These are phyloP conservation scores for Micromys minutus DNA, from an alignment of 2,113 vertebrate species.

Conservation along the genomic window DNA sequence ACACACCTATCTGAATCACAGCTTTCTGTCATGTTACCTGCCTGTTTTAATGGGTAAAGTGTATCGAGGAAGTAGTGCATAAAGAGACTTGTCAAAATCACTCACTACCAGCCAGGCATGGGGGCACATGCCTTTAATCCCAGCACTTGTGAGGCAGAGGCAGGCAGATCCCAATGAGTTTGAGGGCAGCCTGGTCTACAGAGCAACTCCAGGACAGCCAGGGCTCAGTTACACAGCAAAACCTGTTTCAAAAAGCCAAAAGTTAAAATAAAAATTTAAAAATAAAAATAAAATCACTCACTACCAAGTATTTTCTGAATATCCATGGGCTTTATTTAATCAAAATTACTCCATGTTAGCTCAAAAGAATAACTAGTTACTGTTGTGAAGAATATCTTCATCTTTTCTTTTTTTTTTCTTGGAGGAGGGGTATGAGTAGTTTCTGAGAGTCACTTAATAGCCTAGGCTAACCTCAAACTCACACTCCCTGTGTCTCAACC, in stretches of 20 bases:
- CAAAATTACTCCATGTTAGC: neutral
- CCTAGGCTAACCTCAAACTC: neutral
- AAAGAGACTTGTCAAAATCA: neutral
- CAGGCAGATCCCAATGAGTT: too few species aligned
- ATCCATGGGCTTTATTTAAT: slow-evolving; percentile 14
- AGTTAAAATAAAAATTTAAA: too few species aligned
- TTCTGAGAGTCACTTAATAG: neutral
- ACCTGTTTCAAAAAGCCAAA: too few species aligned
- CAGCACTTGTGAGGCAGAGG: too few species aligned
- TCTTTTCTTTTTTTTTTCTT: neutral
- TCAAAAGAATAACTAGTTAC: slow-evolving; percentile 40
- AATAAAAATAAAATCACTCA: neutral
- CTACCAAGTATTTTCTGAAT: neutral
- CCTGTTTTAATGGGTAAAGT: neutral
- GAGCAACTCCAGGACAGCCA: too few species aligned
- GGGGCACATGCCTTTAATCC: too few species aligned
- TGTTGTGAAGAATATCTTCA: neutral
- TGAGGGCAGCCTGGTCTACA: too few species aligned
- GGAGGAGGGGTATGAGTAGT: too few species aligned
- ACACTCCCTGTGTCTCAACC: neutral
- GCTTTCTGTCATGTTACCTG: slow-evolving; percentile 16
- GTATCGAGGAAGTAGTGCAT: slow-evolving; percentile 17
- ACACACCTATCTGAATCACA: slow-evolving; percentile 22
- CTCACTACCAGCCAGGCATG: neutral
- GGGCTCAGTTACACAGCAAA: too few species aligned